Base-by-base conservation (phyloP, 2,888 invertebrate genomes). In the Leptinotarsa haldemani region DNA sequence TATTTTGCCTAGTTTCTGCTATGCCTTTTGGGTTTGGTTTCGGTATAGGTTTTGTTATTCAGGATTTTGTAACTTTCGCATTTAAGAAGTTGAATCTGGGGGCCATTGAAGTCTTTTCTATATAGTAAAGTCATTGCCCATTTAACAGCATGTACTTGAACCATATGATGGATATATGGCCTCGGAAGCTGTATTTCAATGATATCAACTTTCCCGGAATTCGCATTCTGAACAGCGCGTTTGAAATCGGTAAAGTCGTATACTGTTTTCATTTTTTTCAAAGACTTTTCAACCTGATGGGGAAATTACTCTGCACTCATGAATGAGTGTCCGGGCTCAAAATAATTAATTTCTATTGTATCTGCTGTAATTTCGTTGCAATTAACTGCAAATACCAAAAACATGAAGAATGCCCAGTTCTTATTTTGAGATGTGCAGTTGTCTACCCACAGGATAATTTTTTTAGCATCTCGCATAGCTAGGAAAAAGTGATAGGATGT, bases 301-400 rank as follows among this genome's bases (percentile, higher is more conserved):
- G 74, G 76, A 48, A 74, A 69, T n/a, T 46, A 53, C 61, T 80
- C 80, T 18, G 78, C 77, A 13, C 63, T 30, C 79, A 79, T 79
- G 71, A 80, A 80, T 2, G 74, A 75, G 65, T 79, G 79, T 5
- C 79, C 79, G 50, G 76, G 77, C 66, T 78, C 78, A 64, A 79
- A 79, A 65, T 74, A 78, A 68, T 77, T 67, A 16, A 82, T 66
- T n/a, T 75, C 71, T 16, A 74, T 46, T 22, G 65, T 22, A 46
- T 73, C 48, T 63, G 65, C 18, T n/a, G 65, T 65, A 56, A 77
- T 56, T 58, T 74, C 73, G 5, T 72, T 66, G 25, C 67, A 75
- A 71, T 80, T 80, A 52, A 80, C 69, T 12, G 78, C 48, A 74
- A 70, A 78, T 1, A 79, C 20, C 9, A 80, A 67, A 67, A 76